Evolutionary conservation across 1,140 invertebrate genomes (phyloP), one percentile per base, ranked within the genome.

Genomic region (Polyergus mexicanus): DNA sequence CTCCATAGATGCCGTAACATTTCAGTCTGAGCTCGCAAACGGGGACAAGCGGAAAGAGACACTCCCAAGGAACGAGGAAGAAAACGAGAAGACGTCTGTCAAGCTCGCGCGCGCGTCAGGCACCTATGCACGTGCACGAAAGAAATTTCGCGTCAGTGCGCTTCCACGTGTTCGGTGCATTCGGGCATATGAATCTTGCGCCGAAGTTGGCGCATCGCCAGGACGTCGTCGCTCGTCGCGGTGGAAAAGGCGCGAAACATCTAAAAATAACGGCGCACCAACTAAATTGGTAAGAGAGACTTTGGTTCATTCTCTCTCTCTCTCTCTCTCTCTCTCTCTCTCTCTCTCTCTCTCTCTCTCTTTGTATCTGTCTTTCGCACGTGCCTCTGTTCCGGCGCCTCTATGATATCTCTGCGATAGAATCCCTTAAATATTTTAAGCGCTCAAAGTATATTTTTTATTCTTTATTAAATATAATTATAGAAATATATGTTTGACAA

Each of bases 201-300:
- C 51, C 47, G 62, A 65, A 47, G 35, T 71, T 90, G 89, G 89
- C 89, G 10, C 2, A 25, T 10, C 6, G 87, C 89, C 89, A 91
- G 75, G 76, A 35, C 88, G 69, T 28, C 78, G 81, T 28, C 41
- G 78, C 47, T 11, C 56, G 32, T 28, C 32, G 51, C 51, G 56
- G 44, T 68, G 63, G 13, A 90, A 90, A 90, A 90, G 89, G 87
- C 89, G 89, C 89, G 89, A 91, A 90, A 90, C 66, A 47, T 75
- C 85, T 89, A 87, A 77, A 86, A 85, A 90, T 90, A 90, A 68
- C 44, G n/a, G 22, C 1, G 28, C 60, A 60, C 80, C 41, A 44
- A 25, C 60, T 19, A 84, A 63, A 62, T 76, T 51, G 47, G 60
- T 38, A 58, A 22, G 66, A 25, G 66, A 72, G 78, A 28, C 22